Conservation (phyloP, 2,888 invertebrate species). For the Tipula unca region DNA sequence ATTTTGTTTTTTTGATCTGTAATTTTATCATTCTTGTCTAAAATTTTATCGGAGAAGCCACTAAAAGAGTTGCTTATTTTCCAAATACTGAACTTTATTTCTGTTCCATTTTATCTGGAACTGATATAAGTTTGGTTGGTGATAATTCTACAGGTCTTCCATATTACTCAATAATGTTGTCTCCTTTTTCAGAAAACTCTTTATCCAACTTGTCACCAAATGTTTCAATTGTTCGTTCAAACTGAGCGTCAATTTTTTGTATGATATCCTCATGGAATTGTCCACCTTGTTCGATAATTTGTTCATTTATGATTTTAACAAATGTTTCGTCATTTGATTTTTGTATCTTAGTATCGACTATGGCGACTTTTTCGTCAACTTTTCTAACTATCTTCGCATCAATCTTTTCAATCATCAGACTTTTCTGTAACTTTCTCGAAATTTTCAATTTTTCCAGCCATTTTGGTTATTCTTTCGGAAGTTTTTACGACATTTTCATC, state of each 20-base stretch:
- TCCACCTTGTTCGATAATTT: slow-evolving; percentile 39
- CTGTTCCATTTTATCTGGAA: not conserved
- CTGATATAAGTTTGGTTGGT: not conserved
- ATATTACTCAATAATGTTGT: not conserved
- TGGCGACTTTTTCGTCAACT: not conserved
- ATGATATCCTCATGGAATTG: slow-evolving; percentile 34
- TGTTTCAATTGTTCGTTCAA: not conserved
- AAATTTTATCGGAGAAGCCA: not conserved
- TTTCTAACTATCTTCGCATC: not conserved
- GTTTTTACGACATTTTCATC: not conserved
- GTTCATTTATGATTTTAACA: slow-evolving; percentile 39
- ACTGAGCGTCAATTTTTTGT: not conserved
- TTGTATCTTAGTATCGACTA: slow-evolving; percentile 24
- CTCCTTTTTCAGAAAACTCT: not conserved
- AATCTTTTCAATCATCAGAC: not conserved
- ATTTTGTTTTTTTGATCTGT: not conserved
- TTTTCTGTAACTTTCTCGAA: slow-evolving; percentile 14
- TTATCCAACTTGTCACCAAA: not conserved
- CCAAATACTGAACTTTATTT: not conserved
- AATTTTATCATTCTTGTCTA: not conserved
- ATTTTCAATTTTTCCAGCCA: slow-evolving; percentile 18
- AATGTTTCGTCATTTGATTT: slow-evolving; percentile 40
- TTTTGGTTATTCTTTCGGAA: not conserved
- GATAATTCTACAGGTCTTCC: not conserved
- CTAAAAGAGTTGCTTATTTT: not conserved